Evolutionary conservation across 2,797 vertebrate species (phyloP), one percentile per base, ranked within the genome.

Genomic region (Melanogrammus aeglefinus): DNA sequence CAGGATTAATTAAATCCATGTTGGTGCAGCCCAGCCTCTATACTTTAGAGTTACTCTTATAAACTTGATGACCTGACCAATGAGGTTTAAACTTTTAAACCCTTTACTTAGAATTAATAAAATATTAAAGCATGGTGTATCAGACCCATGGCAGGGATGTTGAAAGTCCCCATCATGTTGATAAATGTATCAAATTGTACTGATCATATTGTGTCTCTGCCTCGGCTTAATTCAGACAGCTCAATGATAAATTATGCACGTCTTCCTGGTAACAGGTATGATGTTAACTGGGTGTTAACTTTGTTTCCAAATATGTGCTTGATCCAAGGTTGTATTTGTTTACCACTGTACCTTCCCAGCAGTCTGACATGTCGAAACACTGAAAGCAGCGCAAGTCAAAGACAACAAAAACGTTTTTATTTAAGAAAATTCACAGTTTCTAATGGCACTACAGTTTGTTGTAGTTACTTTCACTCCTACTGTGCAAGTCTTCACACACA

Each of bases 401-500:
- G 91, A 93, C 91, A 89, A 93, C 86, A 95, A 90, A 94, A 95
- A 93, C 91, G 89, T 96, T 99, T 39, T 99, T 99, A 99, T 99
- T 99, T 96, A 72, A 96, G 95, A 99, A 69, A 99, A 99, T 99
- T 99, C 98, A 99, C 97, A 99, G 98, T 99, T 99, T 99, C 97
- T 99, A 99, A 96, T 96, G 95, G 96, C 96, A 97, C 97, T 97
- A 98, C 96, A 96, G 51, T 77, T 95, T 85, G 94, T 92, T 91
- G 96, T 96, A 96, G 96, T 96, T 94, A 96, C 90, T 94, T 88
- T 95, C 94, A 86, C 89, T 94, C 91, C 89, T 93, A 91, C 89
- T 91, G 89, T 94, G 94, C 95, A 94, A 93, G 91, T 92, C 90
- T 89, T 84, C 27, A 79, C 79, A 89, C 27, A 79, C 79, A 89